Conservation (phyloP, 2,797 vertebrate species). For the Linurgus olivaceus region DNA sequence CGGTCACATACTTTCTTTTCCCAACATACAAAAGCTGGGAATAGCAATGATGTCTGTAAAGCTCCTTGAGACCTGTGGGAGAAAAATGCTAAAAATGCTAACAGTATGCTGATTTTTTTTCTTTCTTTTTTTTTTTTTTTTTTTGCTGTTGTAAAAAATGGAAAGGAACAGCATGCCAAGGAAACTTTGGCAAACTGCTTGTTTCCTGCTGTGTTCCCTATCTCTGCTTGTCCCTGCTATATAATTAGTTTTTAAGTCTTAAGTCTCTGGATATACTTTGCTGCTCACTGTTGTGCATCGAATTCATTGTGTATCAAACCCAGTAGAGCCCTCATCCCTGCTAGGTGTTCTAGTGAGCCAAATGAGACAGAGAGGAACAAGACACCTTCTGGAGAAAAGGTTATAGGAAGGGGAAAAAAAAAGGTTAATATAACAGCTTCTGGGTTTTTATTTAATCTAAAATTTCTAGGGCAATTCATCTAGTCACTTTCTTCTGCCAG, state of each 20-base stretch:
- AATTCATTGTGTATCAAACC: background rate
- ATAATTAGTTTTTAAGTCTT: constrained; percentile 6
- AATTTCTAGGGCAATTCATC: background rate
- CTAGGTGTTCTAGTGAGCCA: background rate
- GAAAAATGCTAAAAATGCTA: background rate
- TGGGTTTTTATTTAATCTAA: background rate
- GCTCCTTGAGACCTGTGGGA: background rate
- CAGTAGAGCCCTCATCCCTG: background rate
- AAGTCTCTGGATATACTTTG: background rate
- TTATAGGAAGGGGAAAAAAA: background rate
- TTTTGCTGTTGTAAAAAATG: background rate
- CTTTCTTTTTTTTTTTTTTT: background rate
- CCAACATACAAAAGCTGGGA: background rate
- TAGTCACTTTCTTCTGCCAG: background rate
- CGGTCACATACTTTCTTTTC: background rate
- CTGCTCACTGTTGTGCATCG: background rate
- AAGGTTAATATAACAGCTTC: background rate
- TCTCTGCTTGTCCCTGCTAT: background rate
- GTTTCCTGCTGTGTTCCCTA: background rate
- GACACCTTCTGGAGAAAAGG: background rate
- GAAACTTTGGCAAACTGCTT: background rate
- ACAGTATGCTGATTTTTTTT: background rate
- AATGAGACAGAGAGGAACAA: background rate
- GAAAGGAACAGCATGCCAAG: background rate
- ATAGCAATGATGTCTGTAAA: background rate